Evolutionary conservation across 2,113 vertebrate genomes (phyloP).

Genomic region (Peromyscus maniculatus): DNA sequence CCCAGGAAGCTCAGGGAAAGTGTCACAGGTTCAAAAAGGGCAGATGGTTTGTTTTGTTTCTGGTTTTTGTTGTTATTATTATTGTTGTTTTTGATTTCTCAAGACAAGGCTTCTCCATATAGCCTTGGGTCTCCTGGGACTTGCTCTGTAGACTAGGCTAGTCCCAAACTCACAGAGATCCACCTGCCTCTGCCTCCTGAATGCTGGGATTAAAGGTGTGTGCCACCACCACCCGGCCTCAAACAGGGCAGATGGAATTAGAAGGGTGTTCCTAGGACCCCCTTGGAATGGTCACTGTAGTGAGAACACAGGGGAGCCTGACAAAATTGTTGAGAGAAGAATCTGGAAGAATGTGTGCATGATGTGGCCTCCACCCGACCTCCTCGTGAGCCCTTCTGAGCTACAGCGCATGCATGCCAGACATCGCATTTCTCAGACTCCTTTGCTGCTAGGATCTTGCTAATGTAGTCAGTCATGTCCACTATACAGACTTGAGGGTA

Average conservation of each 20-base stretch:
- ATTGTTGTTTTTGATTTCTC: background rate
- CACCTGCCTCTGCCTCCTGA: background rate
- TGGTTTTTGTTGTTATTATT: background rate
- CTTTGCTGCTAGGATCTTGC: background rate
- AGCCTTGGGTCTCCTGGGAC: background rate
- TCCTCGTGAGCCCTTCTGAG: background rate
- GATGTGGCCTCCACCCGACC: background rate
- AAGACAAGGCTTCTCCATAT: background rate
- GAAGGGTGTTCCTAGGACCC: no score
- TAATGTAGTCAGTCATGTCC: background rate
- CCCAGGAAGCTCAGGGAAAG: background rate
- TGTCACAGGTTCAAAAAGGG: background rate
- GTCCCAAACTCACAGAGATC: background rate
- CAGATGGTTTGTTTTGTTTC: background rate
- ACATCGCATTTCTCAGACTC: background rate
- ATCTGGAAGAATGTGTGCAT: background rate
- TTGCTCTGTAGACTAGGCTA: background rate
- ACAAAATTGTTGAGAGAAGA: background rate
- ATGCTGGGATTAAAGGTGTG: background rate
- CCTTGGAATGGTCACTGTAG: background rate
- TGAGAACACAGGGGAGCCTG: background rate
- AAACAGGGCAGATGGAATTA: background rate
- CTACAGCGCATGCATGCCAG: background rate
- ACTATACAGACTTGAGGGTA: background rate
- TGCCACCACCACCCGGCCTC: background rate